Percentiles rank a stretch among this genome's conserved stretches.
Evolutionary conservation across 2,113 vertebrate genomes (phyloP).

Genomic region (Eolophus roseicapilla): DNA sequence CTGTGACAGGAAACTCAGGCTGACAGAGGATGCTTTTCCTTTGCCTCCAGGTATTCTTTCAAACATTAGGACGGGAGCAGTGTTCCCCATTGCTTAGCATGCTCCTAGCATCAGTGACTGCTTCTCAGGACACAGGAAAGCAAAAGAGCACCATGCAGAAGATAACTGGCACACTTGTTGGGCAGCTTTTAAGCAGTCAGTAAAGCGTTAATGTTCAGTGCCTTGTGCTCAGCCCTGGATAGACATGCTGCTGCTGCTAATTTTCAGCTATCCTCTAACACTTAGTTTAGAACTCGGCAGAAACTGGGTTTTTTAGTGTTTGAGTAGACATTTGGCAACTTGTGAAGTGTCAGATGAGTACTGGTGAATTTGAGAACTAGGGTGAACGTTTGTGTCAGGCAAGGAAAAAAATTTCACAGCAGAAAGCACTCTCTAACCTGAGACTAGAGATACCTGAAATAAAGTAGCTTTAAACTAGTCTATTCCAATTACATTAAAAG

Average conservation of each 20-base stretch:
- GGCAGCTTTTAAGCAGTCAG: background rate
- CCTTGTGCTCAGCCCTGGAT: background rate
- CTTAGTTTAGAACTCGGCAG: background rate
- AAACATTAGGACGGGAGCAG: background rate
- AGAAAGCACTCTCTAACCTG: conserved; percentile 20
- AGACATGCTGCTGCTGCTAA: background rate
- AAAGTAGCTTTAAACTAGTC: background rate
- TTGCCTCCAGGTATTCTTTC: background rate
- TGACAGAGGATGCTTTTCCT: background rate
- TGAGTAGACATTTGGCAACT: conserved; percentile 51
- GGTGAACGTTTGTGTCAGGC: background rate
- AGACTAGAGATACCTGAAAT: conserved; percentile 13
- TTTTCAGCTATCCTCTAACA: background rate
- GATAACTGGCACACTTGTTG: background rate
- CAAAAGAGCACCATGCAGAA: background rate
- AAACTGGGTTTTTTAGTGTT: background rate
- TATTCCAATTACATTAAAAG: background rate
- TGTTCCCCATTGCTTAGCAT: background rate
- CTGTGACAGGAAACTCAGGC: background rate
- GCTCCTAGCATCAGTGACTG: background rate
- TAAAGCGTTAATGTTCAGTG: background rate
- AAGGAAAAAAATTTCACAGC: conserved; percentile 3
- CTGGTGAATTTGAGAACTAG: conserved; percentile 30
- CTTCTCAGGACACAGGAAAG: background rate
- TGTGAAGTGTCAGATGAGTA: conserved; percentile 42